Base-by-base conservation (phyloP, 2,888 invertebrate genomes). In the Pherbina coryleti region DNA sequence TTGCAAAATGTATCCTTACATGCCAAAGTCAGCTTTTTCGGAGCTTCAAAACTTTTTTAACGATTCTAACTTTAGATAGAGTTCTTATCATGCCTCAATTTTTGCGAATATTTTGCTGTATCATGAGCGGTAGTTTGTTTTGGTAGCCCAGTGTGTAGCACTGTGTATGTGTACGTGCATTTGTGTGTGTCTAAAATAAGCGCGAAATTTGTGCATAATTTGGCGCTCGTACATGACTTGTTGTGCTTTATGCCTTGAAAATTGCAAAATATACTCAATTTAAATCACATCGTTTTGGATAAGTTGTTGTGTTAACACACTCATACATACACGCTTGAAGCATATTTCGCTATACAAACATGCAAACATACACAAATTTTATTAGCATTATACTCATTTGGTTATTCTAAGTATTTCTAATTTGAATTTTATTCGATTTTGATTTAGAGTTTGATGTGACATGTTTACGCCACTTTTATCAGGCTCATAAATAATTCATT, bases 371-470 rank as follows among this genome's bases (percentile, higher is more conserved):
- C 22, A 9, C 44, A 44, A 37, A 67, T 67, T 2, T 11, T 44
- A 44, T 19, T n/a, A 17, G 5, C n/a, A 14, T n/a, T 19, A 1
- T 28, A 2, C 9, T 60, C 2, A 60, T 2, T 60, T 60, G 1
- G 17, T 28, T 60, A 57, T 60, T 60, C 11, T 7, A 44, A 11
- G 44, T 11, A 60, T 60, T 28, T 60, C 67, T 60, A 31, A 66
- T 66, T 66, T 37, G 53, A 70, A 70, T 49, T n/a, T 53, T 51
- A 53, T 71, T 71, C 19, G n/a, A 71, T n/a, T 53, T 71, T 22
- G 34, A 71, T 71, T 71, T 31, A 9, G 19, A 55, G 34, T 55
- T 11, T 22, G 44, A 44, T 67, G 17, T 67, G 11, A 44, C 19
- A 19, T 34, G 34, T 49, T 67, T 67, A 67, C 44, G 19, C 44